Evolutionary conservation across 2,113 vertebrate species (phyloP).

Genomic region (Pipa parva): DNA sequence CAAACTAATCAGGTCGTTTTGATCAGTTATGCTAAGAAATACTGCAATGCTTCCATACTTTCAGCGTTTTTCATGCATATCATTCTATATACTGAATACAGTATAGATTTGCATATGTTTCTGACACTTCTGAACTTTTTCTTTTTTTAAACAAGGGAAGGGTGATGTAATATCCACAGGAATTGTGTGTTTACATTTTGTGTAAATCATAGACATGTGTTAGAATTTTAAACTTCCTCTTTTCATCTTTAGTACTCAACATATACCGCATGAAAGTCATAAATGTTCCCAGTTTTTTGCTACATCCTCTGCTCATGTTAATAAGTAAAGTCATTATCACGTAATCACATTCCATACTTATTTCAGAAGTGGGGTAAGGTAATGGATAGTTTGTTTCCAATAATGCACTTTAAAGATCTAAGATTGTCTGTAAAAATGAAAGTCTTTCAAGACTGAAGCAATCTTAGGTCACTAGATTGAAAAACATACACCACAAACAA

Average conservation of each 20-base stretch:
- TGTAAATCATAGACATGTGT: slow-evolving; percentile 33
- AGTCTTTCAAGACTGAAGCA: no score
- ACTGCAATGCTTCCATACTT: not conserved
- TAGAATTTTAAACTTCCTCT: not conserved
- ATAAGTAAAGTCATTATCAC: not conserved
- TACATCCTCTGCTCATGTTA: not conserved
- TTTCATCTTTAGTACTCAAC: not conserved
- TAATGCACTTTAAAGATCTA: not conserved
- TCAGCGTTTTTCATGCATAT: no score
- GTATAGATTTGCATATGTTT: not conserved
- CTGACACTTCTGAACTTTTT: not conserved
- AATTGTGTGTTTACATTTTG: slow-evolving; percentile 26
- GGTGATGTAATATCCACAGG: slow-evolving; percentile 31
- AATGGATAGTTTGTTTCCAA: not conserved
- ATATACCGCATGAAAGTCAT: not conserved
- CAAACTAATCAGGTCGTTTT: not conserved
- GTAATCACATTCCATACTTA: not conserved
- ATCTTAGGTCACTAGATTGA: not conserved
- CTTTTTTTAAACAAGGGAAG: slow-evolving; percentile 20
- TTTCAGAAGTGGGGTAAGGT: not conserved
- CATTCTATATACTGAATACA: no score
- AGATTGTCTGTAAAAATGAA: not conserved
- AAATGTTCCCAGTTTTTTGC: not conserved
- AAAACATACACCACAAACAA: not conserved
- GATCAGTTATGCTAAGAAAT: not conserved